phyloP scores from a whole-genome alignment of 2,113 vertebrate genomes.

The Machaerirhynchus nigripectus region DNA sequence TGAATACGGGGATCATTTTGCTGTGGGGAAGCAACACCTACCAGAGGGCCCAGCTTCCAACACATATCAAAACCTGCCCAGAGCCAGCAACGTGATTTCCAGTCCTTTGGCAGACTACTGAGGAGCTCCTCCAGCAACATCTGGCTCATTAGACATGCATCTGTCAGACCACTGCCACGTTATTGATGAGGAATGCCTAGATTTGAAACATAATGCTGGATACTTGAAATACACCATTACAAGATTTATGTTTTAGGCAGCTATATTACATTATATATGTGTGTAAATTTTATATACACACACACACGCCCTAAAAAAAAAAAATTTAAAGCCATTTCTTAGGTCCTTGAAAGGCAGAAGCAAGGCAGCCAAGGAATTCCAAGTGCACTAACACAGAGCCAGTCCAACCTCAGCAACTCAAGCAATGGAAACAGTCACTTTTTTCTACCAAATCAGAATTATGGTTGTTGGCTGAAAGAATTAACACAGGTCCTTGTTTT shows the following conservation, averaged over 20 bases:
- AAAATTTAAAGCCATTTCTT: not conserved
- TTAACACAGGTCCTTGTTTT: not conserved
- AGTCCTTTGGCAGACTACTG: not conserved
- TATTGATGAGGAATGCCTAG: not conserved
- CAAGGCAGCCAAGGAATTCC: not conserved
- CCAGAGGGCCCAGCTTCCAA: not conserved
- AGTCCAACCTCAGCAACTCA: not conserved
- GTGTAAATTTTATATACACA: not conserved
- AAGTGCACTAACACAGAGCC: not conserved
- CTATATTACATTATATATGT: too few species aligned
- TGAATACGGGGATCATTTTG: not conserved
- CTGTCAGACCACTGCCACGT: not conserved
- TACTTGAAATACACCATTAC: not conserved
- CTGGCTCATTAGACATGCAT: not conserved
- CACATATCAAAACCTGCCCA: not conserved
- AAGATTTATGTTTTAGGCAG: too few species aligned
- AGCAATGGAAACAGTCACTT: not conserved
- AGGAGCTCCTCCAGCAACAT: slow-evolving; percentile 14
- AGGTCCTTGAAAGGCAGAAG: not conserved
- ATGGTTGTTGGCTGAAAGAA: not conserved
- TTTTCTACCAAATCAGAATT: not conserved
- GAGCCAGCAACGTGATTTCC: not conserved
- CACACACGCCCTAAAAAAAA: not conserved
- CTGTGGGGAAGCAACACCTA: not conserved
- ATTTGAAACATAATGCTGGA: not conserved